Evolutionary conservation across 2,888 invertebrate species (phyloP).

Genomic region (Nomada fabriciana): DNA sequence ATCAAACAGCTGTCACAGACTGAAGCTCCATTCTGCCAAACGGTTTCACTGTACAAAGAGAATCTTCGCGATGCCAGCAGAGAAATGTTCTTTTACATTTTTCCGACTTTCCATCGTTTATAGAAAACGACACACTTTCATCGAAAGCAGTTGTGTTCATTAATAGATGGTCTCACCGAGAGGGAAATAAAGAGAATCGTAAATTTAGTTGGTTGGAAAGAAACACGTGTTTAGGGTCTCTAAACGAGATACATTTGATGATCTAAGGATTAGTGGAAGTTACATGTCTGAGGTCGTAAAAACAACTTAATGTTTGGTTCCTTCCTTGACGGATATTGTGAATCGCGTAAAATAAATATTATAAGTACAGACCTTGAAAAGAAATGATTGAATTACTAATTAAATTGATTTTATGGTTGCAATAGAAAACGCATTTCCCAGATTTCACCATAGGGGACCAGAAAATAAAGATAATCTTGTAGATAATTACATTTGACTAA

Average conservation of each 20-base stretch:
- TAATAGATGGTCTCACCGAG: neutral
- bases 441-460: too few species aligned
- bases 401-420: too few species aligned
- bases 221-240: neutral
- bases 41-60: neutral
- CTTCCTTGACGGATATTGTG: too few species aligned
- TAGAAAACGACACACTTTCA: neutral
- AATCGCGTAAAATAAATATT: too few species aligned
- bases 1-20: conserved; percentile 24
- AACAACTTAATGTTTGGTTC: too few species aligned
- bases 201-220: neutral
- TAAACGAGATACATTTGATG: neutral
- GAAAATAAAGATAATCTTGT: too few species aligned
- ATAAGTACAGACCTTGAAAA: too few species aligned
- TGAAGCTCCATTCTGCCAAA: neutral
- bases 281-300: too few species aligned
- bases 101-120: too few species aligned
- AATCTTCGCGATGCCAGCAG: conserved; percentile 11
- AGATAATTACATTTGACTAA: too few species aligned
- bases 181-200: neutral
- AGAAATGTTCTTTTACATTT: neutral
- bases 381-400: too few species aligned
- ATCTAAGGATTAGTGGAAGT: neutral
- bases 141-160: neutral
- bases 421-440: too few species aligned